Evolutionary conservation across 2,888 invertebrate genomes (phyloP).

Genomic region (Abscondita cerata): DNA sequence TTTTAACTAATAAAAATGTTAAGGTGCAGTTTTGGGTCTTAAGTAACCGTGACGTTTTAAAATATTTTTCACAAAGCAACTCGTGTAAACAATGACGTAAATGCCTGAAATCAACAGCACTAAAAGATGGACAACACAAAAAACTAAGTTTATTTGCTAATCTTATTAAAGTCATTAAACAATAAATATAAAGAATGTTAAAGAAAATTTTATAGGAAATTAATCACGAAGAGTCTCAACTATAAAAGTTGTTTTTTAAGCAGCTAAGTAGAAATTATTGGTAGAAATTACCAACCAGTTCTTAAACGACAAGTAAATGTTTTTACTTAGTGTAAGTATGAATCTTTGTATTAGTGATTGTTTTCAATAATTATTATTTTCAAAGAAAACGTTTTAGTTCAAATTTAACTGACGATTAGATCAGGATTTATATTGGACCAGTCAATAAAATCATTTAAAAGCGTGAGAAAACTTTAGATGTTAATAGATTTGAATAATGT

Average conservation of each 20-base stretch:
- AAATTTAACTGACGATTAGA: background rate
- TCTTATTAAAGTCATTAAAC: background rate
- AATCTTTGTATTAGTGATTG: background rate
- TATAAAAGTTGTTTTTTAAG: background rate
- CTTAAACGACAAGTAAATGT: background rate
- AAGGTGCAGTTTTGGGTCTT: no score
- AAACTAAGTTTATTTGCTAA: no score
- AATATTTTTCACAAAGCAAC: no score
- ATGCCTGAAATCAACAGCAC: no score
- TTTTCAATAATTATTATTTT: background rate
- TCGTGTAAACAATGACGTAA: no score
- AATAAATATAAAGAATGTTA: background rate
- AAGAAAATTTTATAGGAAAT: constrained; percentile 4
- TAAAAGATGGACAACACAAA: no score
- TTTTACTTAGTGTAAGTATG: background rate
- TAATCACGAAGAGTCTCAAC: background rate
- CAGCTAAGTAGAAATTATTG: background rate
- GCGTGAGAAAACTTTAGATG: background rate
- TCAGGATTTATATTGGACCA: background rate
- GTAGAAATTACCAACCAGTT: constrained; percentile 1
- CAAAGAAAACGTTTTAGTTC: background rate
- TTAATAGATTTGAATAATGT: background rate
- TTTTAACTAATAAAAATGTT: no score
- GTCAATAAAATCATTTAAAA: background rate
- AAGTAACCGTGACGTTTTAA: no score